Conservation (phyloP, 1,140 invertebrate genomes). For the Zaprionus taronus region DNA sequence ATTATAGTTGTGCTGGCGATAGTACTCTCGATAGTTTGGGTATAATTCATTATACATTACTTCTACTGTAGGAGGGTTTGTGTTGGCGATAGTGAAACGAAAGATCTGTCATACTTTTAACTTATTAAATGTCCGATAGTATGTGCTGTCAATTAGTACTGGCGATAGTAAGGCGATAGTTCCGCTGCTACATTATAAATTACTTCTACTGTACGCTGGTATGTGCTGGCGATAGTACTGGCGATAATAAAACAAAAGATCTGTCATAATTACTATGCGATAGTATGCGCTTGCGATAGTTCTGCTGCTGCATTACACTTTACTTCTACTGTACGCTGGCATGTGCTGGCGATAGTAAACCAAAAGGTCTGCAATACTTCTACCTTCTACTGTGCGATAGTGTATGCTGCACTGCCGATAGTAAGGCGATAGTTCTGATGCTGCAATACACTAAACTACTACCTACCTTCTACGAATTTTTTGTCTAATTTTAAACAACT, state of each 20-base stretch:
- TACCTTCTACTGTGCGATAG: neutral
- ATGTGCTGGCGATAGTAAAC: neutral
- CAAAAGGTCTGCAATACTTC: neutral
- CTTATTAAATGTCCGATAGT: neutral
- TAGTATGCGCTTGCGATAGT: no score
- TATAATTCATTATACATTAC: no score
- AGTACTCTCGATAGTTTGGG: no score
- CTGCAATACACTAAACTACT: neutral
- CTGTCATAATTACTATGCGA: no score
- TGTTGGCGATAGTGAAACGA: no score
- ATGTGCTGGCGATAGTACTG: no score
- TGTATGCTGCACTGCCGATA: neutral
- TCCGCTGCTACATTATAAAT: neutral
- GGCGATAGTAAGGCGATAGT: slow-evolving; percentile 2
- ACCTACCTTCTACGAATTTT: slow-evolving; percentile 10
- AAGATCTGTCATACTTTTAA: no score
- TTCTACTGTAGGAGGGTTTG: no score
- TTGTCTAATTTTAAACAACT: slow-evolving; percentile 42
- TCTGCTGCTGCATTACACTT: neutral
- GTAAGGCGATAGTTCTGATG: slow-evolving; percentile 7
- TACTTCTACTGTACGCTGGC: no score
- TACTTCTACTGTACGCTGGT: neutral
- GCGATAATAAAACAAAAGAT: no score
- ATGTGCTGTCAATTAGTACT: no score
- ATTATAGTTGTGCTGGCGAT: neutral